Evolutionary conservation across 1,140 invertebrate genomes (phyloP).

Genomic region (Trinorchestia longiramus): DNA sequence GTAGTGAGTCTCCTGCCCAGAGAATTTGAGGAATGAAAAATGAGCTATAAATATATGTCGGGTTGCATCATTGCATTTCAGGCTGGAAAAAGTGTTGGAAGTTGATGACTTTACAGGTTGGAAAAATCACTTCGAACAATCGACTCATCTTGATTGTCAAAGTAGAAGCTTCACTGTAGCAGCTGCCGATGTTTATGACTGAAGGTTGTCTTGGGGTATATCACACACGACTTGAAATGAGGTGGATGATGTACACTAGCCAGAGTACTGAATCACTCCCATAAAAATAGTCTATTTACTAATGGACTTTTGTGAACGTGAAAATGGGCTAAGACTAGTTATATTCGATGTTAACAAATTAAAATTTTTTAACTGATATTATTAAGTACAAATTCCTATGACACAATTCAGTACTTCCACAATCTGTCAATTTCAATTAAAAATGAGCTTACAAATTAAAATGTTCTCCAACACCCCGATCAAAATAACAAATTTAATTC

Average conservation of each 20-base stretch:
- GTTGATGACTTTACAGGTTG: neutral
- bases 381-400: too few relatives aligned
- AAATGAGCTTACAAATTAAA: too few relatives aligned
- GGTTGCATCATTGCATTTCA: neutral
- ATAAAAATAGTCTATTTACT: too few relatives aligned
- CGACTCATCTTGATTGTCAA: neutral
- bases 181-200: neutral
- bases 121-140: neutral
- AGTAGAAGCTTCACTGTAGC: neutral
- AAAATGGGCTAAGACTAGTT: too few relatives aligned
- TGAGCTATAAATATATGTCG: neutral
- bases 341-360: too few relatives aligned
- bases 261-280: too few relatives aligned
- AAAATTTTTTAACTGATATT: too few relatives aligned
- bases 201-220: neutral
- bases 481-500: too few relatives aligned
- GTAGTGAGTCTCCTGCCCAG: slow-evolving; percentile 22
- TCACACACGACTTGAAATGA: neutral
- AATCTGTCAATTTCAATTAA: too few relatives aligned
- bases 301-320: too few relatives aligned
- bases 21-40: neutral
- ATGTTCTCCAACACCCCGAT: too few relatives aligned
- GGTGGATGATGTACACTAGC: neutral
- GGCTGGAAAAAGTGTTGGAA: neutral
- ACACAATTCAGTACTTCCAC: too few relatives aligned